A percentile compares a stretch with the other conserved stretches of the same genome.
Conservation (phyloP, 2,797 vertebrate species). For the Neostethus bicornis region DNA sequence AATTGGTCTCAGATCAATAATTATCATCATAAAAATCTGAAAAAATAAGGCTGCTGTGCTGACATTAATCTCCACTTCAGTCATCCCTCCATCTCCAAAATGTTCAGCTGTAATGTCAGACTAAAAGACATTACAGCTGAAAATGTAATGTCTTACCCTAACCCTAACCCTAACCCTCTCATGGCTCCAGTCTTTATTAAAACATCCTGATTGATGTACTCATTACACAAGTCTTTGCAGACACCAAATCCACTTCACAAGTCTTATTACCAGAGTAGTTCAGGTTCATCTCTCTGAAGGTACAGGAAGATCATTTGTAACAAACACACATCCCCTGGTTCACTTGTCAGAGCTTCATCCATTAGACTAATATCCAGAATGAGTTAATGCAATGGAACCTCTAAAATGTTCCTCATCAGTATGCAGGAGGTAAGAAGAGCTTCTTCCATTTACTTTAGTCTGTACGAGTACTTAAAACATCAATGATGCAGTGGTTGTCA, state of each 20-base stretch:
- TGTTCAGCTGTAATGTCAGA: conserved; percentile 12
- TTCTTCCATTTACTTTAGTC: conserved; percentile 23
- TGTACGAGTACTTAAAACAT: conserved; percentile 24
- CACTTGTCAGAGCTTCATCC: conserved; percentile 1
- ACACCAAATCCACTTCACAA: conserved; percentile 11
- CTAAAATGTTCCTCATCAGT: conserved; percentile 53
- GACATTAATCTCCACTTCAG: conserved; percentile 1
- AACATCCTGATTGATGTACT: conserved; percentile 18
- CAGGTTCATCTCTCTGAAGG: conserved; percentile 24
- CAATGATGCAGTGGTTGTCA: no score
- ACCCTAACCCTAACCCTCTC: no score
- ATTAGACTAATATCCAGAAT: conserved; percentile 9
- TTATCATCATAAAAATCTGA: background rate
- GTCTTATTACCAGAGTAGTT: conserved; percentile 30
- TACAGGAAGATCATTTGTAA: conserved; percentile 6
- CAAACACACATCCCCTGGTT: background rate
- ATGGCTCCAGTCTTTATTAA: conserved; percentile 21
- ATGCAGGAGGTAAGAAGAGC: conserved; percentile 35
- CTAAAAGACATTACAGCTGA: conserved; percentile 17
- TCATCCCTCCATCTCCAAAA: background rate
- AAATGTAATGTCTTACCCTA: no score
- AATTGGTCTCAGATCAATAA: background rate
- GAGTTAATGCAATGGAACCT: conserved; percentile 50
- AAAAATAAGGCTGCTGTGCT: background rate
- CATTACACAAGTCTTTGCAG: conserved; percentile 13